phyloP scores from a whole-genome alignment of 2,113 vertebrate genomes.

The Gasterosteus aculeatus region DNA sequence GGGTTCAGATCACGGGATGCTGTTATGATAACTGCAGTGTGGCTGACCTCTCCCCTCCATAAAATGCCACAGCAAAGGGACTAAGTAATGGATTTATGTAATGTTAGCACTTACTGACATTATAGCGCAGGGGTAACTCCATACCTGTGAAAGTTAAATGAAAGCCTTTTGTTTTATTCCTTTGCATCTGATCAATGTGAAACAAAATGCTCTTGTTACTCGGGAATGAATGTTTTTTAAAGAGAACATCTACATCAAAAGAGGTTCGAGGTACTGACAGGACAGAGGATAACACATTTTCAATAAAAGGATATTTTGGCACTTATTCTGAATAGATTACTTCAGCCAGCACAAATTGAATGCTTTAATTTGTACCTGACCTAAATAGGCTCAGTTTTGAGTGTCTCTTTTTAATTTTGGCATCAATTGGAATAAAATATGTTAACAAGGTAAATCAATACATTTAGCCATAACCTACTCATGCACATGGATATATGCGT shows the following conservation, averaged over 20 bases:
- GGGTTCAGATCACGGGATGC: slow-evolving; percentile 83
- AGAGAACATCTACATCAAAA: slow-evolving; percentile 52
- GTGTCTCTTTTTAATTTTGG: background rate
- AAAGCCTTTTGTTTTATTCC: slow-evolving; percentile 68
- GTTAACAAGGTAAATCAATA: background rate
- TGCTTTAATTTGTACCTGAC: slow-evolving; percentile 15
- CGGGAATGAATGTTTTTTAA: slow-evolving; percentile 38
- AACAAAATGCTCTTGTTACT: slow-evolving; percentile 44
- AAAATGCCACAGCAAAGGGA: slow-evolving; percentile 81
- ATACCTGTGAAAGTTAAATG: slow-evolving; percentile 73
- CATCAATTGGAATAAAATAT: background rate
- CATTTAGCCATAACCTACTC: background rate
- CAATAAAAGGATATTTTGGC: slow-evolving; percentile 50
- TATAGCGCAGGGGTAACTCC: slow-evolving; percentile 73
- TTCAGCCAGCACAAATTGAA: slow-evolving; percentile 31
- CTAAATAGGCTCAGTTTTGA: slow-evolving; percentile 16
- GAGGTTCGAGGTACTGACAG: slow-evolving; percentile 40
- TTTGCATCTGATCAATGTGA: slow-evolving; percentile 50
- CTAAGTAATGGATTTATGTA: slow-evolving; percentile 85
- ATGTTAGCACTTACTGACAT: slow-evolving; percentile 84
- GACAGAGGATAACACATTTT: slow-evolving; percentile 44
- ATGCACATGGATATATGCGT: background rate
- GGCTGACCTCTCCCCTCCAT: slow-evolving; percentile 81
- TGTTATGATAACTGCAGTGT: slow-evolving; percentile 81
- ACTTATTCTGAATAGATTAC: slow-evolving; percentile 35